Evolutionary conservation across 2,797 vertebrate species (phyloP), one percentile per base, ranked within the genome.

Genomic region (Enteromius trimaculatus): DNA sequence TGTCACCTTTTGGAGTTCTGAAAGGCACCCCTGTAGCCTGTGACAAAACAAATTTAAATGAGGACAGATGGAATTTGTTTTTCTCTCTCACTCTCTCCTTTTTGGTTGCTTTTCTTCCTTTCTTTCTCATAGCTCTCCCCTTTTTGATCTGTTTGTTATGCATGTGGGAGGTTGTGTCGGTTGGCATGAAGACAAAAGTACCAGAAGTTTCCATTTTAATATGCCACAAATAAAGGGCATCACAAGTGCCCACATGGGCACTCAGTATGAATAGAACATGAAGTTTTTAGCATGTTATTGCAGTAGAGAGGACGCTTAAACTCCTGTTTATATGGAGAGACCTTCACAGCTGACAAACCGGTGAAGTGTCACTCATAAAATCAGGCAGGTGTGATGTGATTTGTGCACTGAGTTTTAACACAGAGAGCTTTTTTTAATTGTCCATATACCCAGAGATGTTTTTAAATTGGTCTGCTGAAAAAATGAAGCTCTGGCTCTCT

Each of bases 31-130:
- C 77, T 86, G 76, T 77, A 87, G 85, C 85, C 85, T 84, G 79
- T 88, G 71, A 87, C 77, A 66, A 74, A 83, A 84, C 72, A 51
- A 62, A 87, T 89, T 86, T 84, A 86, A 88, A 88, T 87, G 60
- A 60, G 84, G 87, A 88, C 88, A 89, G 88, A 89, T 89, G 88
- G 88, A 89, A 87, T 87, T 84, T 81, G 84, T 88, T 86, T 88
- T 79, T 86, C 49, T 42, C 62, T 80, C 81, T n/a, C 53, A 72
- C 44, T 14, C 44, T 47, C 44, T 47, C 13, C 13, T 85, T 53
- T 31, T 83, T 23, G 42, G n/a, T 78, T 72, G 75, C 85, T 82
- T 80, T 79, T 55, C 17, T 37, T 86, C 62, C 16, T 82, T 85
- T 86, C 62, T 69, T 83, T 80, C 72, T 68, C 80, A 84, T 82